A percentile compares a stretch with the other conserved stretches of the same genome.
Conservation (phyloP, 2,113 vertebrate genomes). For the Bostrychus sinensis region DNA sequence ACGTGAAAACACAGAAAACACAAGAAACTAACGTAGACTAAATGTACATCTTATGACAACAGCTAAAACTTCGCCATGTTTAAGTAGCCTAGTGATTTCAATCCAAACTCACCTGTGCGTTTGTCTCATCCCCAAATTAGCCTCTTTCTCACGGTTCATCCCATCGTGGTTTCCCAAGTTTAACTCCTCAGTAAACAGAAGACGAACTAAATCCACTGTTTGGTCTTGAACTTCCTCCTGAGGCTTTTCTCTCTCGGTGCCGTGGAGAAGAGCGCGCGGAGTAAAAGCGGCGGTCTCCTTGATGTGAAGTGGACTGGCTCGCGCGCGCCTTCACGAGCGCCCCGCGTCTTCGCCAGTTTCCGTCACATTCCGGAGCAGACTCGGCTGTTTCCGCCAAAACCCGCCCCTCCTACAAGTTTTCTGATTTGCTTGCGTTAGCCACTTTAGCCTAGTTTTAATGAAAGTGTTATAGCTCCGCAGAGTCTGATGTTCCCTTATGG, state of each 20-base stretch:
- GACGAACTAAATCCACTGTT: background rate
- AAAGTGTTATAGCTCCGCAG: slow-evolving; percentile 3
- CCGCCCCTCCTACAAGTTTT: no score
- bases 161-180: slow-evolving; percentile 39
- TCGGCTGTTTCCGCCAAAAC: slow-evolving; percentile 4
- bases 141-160: slow-evolving; percentile 29
- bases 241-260: background rate
- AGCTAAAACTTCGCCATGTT: background rate
- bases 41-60: no score
- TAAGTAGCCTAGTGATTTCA: background rate
- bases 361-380: slow-evolving; percentile 46
- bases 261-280: background rate
- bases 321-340: background rate
- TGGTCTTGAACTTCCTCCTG: background rate
- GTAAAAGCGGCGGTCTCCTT: slow-evolving; percentile 7
- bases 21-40: no score
- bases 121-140: background rate
- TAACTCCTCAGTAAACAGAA: background rate
- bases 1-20: no score
- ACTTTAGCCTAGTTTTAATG: background rate
- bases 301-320: slow-evolving; percentile 20
- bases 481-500: background rate
- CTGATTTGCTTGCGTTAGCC: background rate
- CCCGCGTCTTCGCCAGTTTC: slow-evolving; percentile 48
- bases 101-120: slow-evolving; percentile 30